phyloP scores from a whole-genome alignment of 2,888 invertebrate species.

The Fragum sueziense region DNA sequence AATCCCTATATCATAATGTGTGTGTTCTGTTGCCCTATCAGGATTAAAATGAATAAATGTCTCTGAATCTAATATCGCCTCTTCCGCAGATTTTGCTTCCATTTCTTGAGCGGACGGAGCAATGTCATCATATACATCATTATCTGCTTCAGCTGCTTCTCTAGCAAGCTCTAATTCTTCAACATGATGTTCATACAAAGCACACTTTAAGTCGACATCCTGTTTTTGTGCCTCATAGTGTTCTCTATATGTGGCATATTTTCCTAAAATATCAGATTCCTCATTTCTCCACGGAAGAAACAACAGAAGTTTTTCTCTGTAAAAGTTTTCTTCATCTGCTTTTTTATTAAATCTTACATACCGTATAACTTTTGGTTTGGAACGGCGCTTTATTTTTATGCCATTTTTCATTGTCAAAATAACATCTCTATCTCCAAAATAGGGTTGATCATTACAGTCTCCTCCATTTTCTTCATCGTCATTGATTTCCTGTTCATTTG shows the following conservation, averaged over 20 bases:
- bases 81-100: constrained; percentile 42
- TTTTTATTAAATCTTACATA: constrained; percentile 44
- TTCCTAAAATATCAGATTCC: constrained; percentile 33
- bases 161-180: constrained; percentile 49
- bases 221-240: constrained; percentile 33
- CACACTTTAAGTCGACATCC: constrained; percentile 24
- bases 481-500: constrained; percentile 19
- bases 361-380: constrained; percentile 28
- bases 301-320: constrained; percentile 33
- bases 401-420: constrained; percentile 54
- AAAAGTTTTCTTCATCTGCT: constrained; percentile 47
- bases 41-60: constrained; percentile 53
- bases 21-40: constrained; percentile 33
- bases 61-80: constrained; percentile 37
- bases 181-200: constrained; percentile 50
- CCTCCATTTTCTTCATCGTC: no score
- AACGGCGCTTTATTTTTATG: constrained; percentile 37
- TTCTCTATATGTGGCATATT: constrained; percentile 36
- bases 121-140: constrained; percentile 41
- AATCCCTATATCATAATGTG: constrained; percentile 54
- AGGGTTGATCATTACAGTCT: no score
- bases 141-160: constrained; percentile 35
- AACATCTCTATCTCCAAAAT: no score
- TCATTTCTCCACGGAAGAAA: constrained; percentile 56
- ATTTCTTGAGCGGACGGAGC: constrained; percentile 21